Conservation (phyloP, 2,888 invertebrate species). For the Hirtodrosophila confusa region DNA sequence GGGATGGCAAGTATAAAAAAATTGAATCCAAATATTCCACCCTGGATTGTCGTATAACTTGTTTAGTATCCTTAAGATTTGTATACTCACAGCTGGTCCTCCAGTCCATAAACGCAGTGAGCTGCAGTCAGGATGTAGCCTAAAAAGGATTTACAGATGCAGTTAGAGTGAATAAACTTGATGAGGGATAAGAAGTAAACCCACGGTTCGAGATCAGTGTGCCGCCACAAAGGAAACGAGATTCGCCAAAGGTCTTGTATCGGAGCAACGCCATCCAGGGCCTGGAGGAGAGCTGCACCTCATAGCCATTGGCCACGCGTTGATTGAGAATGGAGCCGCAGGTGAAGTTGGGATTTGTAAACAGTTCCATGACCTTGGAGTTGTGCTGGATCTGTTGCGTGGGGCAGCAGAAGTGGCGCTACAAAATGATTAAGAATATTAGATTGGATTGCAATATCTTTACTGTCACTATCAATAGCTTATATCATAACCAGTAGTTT, state of each 20-base stretch:
- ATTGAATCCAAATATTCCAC: too few relatives aligned
- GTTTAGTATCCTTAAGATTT: fast-evolving
- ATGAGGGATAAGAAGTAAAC: conserved; percentile 1
- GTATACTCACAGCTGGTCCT: conserved; percentile 62
- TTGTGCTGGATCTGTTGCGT: conserved; percentile 68
- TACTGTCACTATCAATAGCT: too few relatives aligned
- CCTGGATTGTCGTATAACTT: too few relatives aligned
- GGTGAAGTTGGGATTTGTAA: conserved; percentile 49
- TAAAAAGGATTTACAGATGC: not conserved
- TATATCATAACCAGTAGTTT: too few relatives aligned
- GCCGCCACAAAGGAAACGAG: conserved; percentile 71
- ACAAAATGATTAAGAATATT: not conserved
- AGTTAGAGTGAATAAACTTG: not conserved
- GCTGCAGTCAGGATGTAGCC: conserved; percentile 77
- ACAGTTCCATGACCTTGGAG: conserved; percentile 54
- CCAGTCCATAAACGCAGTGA: conserved; percentile 60
- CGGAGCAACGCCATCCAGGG: conserved; percentile 77
- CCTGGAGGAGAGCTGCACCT: conserved; percentile 67
- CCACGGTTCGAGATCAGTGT: conserved; percentile 66
- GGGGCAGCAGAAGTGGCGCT: conserved; percentile 75
- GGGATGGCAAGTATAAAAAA: too few relatives aligned
- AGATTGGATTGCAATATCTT: not conserved
- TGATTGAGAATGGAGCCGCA: conserved; percentile 58
- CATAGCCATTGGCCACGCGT: conserved; percentile 66
- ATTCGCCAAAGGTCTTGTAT: conserved; percentile 48